Evolutionary conservation across 2,797 vertebrate genomes (phyloP), one percentile per base, ranked within the genome.

Genomic region (Sorex maritimensis): DNA sequence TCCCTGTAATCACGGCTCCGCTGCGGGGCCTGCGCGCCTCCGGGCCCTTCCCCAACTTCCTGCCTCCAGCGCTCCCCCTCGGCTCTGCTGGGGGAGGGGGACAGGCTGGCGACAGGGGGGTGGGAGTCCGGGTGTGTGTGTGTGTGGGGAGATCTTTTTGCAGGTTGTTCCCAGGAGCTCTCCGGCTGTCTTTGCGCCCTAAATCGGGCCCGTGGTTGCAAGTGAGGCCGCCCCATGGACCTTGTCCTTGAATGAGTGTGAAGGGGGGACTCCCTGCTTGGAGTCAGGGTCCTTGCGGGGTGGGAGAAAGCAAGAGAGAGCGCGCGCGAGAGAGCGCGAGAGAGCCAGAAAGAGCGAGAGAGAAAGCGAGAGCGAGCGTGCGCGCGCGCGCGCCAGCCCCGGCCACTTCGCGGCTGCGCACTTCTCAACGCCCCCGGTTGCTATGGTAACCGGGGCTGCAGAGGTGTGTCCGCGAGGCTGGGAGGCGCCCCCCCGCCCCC

Each of bases 1-100:
- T 97, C 96, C 97, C 96, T 96, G 96, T 97, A 97, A 97, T 96
- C 96, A 96, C 93, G 38, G 93, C 92, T 94, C 89, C 13, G 91
- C 97, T 94, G 95, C 96, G 93, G 95, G 96, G 95, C 94, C 94
- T 83, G 92, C 1, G 74, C 67, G 87, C 92, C 92, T 96, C 95
- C 44, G 4, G 94, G 88, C 83, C 90, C 77, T 96, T 93, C 80
- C 79, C 87, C 3, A 58, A 95, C 92, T 95, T 96, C 96, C 95
- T 94, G 95, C 92, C 95, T 82, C 84, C 92, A 96, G 91, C 69
- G 77, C 69, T 86, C 84, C 65, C 72, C 74, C 86, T 10, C 11
- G 79, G 94, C 72, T 88, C 63, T 77, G 67, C 52, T 74, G 38
- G 49, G 86, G 65, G 65, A 28, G 65, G 86, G 91, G 55, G 26